phyloP scores from a whole-genome alignment of 23 tunicate genomes.

The Pegea sp. region DNA sequence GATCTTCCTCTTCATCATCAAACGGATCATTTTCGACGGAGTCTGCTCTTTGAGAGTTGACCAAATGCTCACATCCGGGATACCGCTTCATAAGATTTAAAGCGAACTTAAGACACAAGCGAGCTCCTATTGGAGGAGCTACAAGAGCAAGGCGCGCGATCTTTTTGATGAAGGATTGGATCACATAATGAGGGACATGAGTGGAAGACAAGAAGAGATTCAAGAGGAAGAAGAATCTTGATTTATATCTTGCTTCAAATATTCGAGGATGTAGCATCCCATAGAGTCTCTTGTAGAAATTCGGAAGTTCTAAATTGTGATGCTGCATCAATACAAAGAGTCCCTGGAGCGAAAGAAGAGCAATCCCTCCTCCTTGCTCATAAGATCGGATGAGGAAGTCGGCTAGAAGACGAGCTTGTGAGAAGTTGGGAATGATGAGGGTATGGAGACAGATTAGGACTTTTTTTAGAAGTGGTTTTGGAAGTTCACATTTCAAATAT shows the following conservation, averaged over 20 bases:
- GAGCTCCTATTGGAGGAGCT: slow-evolving; percentile 42
- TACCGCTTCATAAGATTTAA: slow-evolving; percentile 17
- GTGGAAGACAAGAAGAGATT: slow-evolving; percentile 51
- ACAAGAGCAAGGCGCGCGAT: slow-evolving; percentile 30
- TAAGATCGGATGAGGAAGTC: slow-evolving; percentile 53
- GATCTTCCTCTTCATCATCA: slow-evolving; percentile 21
- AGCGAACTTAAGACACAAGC: slow-evolving; percentile 14
- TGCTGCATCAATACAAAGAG: slow-evolving; percentile 48
- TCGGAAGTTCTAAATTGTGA: slow-evolving; percentile 59
- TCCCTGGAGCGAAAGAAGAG: slow-evolving; percentile 46
- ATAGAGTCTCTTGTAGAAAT: slow-evolving; percentile 56
- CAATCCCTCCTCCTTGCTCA: slow-evolving; percentile 43
- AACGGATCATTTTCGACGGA: slow-evolving; percentile 22
- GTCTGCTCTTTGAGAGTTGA: too few species aligned
- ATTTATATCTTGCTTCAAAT: slow-evolving; percentile 44
- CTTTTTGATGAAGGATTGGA: slow-evolving; percentile 77
- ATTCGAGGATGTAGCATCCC: slow-evolving; percentile 72
- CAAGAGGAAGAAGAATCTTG: slow-evolving; percentile 50
- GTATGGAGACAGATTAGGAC: slow-evolving; percentile 32
- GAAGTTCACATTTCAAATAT: slow-evolving; percentile 24
- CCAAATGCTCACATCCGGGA: too few species aligned
- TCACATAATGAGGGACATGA: slow-evolving; percentile 45
- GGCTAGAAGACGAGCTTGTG: slow-evolving; percentile 40
- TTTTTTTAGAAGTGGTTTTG: slow-evolving; percentile 14
- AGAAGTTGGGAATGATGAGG: slow-evolving; percentile 45